Conservation (phyloP, 2,113 vertebrate species). For the Rhinolophus ferrumequinum region DNA sequence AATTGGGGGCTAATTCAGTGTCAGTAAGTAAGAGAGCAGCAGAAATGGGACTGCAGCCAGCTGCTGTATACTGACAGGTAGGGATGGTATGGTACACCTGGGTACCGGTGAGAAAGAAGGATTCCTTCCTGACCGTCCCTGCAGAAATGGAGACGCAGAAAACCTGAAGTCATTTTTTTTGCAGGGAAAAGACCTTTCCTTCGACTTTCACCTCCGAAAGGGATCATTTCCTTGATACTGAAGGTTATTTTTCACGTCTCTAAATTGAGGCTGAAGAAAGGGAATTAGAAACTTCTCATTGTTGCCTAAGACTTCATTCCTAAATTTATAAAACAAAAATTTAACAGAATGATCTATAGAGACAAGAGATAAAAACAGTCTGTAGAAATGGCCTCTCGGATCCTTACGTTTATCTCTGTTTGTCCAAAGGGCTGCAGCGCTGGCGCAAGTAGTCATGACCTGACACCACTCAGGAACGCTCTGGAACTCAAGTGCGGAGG, state of each 20-base stretch:
- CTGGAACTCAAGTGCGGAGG: rapidly evolving
- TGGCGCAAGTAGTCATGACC: conserved; percentile 90
- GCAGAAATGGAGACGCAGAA: not conserved
- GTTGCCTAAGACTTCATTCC: not conserved
- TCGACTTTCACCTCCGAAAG: not conserved
- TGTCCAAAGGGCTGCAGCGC: conserved; percentile 84
- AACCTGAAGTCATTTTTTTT: not conserved
- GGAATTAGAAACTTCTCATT: not conserved
- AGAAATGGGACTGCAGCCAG: rapidly evolving
- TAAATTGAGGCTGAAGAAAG: not conserved
- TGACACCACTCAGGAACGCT: rapidly evolving
- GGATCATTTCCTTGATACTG: too few species aligned
- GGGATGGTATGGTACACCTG: rapidly evolving
- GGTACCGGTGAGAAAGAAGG: rapidly evolving
- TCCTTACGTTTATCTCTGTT: conserved; percentile 9
- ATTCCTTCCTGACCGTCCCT: not conserved
- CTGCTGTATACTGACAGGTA: not conserved
- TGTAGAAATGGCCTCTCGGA: not conserved
- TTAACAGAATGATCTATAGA: not conserved
- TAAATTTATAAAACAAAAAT: not conserved
- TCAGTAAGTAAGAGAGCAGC: too few species aligned
- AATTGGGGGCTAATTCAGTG: not conserved
- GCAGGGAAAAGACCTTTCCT: not conserved
- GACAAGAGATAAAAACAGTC: not conserved
- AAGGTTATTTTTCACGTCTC: not conserved